Evolutionary conservation across 2,888 invertebrate genomes (phyloP).

Genomic region (Metalampra italica): DNA sequence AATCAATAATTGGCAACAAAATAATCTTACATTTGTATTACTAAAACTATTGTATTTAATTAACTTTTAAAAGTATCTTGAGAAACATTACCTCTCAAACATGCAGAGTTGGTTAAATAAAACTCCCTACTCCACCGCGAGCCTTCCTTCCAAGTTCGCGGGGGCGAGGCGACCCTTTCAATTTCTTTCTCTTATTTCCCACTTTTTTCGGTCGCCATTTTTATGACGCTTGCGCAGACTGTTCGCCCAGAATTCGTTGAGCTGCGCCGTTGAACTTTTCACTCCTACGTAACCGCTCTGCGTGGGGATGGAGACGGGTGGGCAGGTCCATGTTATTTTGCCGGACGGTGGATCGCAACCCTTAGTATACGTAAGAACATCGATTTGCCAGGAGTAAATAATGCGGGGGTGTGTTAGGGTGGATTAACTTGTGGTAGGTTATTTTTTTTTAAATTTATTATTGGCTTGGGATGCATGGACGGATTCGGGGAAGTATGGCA

Average conservation of each 20-base stretch:
- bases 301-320: not conserved
- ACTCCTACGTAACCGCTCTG: not conserved
- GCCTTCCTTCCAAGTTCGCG: conserved; percentile 38
- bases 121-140: conserved; percentile 33
- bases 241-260: conserved; percentile 10
- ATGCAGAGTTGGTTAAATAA: conserved; percentile 13
- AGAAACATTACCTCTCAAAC: not conserved
- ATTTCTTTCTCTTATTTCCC: conserved; percentile 74
- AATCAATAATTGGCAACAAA: no score
- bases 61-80: no score
- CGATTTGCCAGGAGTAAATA: conserved; percentile 68
- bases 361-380: conserved; percentile 40
- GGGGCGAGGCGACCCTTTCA: conserved; percentile 30
- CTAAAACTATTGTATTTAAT: no score
- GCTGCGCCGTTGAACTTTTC: not conserved
- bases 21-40: no score
- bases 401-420: conserved; percentile 37
- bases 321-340: not conserved
- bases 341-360: conserved; percentile 11
- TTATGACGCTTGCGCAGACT: conserved; percentile 62
- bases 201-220: conserved; percentile 73
- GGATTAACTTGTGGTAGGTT: conserved; percentile 32
- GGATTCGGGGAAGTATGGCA: not conserved
- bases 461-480: not conserved
- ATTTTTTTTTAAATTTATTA: conserved; percentile 27